phyloP scores from a whole-genome alignment of 2,113 vertebrate genomes.

The Phainopepla nitens region DNA sequence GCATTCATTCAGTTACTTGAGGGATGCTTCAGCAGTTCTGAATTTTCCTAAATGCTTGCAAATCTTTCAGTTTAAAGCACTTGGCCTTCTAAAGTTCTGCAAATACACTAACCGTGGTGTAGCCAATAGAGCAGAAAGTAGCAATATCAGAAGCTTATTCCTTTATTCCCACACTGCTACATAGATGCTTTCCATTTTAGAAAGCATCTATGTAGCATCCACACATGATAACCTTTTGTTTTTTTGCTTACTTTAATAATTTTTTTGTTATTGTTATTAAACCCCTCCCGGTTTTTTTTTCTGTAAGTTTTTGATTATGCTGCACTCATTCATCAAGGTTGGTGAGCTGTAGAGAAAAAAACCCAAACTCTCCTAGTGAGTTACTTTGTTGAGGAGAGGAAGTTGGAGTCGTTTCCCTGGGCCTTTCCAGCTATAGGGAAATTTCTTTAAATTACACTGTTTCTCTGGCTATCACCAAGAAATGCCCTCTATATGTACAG shows the following conservation, averaged over 20 bases:
- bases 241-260: neutral
- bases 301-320: neutral
- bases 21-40: neutral
- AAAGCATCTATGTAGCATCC: too few relatives aligned
- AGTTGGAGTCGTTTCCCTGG: neutral
- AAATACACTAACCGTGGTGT: neutral
- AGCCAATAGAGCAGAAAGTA: neutral
- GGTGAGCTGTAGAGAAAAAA: neutral
- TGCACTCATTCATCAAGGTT: neutral
- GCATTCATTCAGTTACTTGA: neutral
- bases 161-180: neutral
- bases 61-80: neutral
- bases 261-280: neutral
- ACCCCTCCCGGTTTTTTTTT: neutral
- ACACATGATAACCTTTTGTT: neutral
- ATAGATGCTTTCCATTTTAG: neutral
- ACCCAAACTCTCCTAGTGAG: neutral
- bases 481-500: neutral
- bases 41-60: slow-evolving; percentile 9
- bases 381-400: neutral
- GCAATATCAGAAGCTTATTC: neutral
- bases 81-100: neutral
- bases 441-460: too few relatives aligned
- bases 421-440: too few relatives aligned
- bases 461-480: neutral